Conservation (phyloP, 2,888 invertebrate genomes). For the Acanthopleura granulata region DNA sequence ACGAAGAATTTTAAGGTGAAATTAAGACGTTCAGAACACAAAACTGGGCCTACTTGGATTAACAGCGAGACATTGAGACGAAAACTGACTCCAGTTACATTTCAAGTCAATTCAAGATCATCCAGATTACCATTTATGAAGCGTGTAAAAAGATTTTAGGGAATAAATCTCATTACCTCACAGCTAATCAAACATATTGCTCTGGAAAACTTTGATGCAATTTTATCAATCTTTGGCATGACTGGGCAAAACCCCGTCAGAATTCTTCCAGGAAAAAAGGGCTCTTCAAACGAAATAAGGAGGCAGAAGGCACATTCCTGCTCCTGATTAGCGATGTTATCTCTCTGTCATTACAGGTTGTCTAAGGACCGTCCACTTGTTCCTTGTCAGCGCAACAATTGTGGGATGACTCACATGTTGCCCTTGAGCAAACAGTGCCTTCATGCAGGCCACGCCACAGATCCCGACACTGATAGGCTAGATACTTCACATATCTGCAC, state of each 20-base stretch:
- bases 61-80: no score
- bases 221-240: neutral
- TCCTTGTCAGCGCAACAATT: slow-evolving; percentile 12
- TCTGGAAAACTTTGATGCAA: neutral
- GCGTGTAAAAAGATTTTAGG: neutral
- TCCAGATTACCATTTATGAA: slow-evolving; percentile 3
- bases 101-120: no score
- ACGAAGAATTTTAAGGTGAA: no score
- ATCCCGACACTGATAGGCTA: no score
- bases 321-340: neutral
- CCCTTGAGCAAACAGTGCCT: neutral
- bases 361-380: slow-evolving; percentile 17
- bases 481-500: no score
- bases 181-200: neutral
- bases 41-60: no score
- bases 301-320: slow-evolving; percentile 4
- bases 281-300: neutral
- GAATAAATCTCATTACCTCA: neutral
- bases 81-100: no score
- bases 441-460: no score
- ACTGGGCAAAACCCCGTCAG: no score
- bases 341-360: neutral
- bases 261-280: neutral
- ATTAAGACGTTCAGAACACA: no score
- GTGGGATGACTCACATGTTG: neutral